Evolutionary conservation across 2,888 invertebrate genomes (phyloP), one percentile per base, ranked within the genome.

Genomic region (Drosophila nr. fundita): DNA sequence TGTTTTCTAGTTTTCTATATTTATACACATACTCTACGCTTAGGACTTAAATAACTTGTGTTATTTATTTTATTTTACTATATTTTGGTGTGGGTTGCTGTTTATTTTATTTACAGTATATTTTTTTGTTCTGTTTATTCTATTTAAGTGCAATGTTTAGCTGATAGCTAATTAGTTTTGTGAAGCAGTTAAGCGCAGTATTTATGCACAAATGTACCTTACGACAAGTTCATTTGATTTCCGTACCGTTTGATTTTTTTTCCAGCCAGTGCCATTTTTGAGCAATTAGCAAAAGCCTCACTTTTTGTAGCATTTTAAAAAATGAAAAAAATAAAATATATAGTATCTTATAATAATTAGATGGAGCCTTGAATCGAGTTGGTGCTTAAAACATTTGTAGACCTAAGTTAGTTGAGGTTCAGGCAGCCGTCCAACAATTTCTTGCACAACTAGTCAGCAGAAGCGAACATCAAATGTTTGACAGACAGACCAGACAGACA

Each of bases 141-240:
- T n/a, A 61, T 59, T 67, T 83, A 80, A 82, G 81, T 83, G 81
- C 68, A 87, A 72, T 81, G 32, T 73, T 45, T 87, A 84, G 75
- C 72, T 70, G 59, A 60, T 71, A 73, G 73, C 62, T 68, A 72
- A 67, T 68, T 68, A 76, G 68, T 77, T 76, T 78, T 68, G 64
- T 82, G 49, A 71, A 75, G 80, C 55, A 69, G 65, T 73, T 74
- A 78, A 70, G 80, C 71, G 62, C 82, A 87, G 87, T 89, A 89
- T 89, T 89, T 89, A 87, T 87, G 83, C 89, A 87, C 87, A 85
- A 83, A 76, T 82, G 87, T 87, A 87, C 87, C 87, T 87, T 78
- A 83, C 68, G 74, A 75, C 71, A 63, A 69, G 78, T 78, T 65
- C 70, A 71, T 73, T 79, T 73, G 73, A 63, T 76, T 68, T 69